Conservation (phyloP, 2,797 vertebrate species). For the Hipposideros larvatus region DNA sequence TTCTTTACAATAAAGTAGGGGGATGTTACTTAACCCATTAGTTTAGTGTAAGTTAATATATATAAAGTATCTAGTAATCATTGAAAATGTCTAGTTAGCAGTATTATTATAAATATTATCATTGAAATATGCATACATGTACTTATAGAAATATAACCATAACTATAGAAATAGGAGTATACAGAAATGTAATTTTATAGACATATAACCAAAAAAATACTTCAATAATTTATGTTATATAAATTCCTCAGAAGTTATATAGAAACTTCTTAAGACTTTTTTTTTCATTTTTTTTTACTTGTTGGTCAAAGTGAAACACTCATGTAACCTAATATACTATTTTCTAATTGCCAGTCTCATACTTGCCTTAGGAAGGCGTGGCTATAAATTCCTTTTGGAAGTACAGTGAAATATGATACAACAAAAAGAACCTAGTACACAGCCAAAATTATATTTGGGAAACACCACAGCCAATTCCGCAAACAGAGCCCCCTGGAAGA, state of each 20-base stretch:
- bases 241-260: neutral
- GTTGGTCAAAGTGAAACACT: neutral
- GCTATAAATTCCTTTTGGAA: neutral
- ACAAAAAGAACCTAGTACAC: conserved; percentile 28
- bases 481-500: conserved; percentile 66
- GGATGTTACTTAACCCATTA: neutral
- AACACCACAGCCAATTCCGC: conserved; percentile 24
- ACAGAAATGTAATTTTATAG: neutral
- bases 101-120: neutral
- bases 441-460: conserved; percentile 70
- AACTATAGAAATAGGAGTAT: neutral
- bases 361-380: neutral
- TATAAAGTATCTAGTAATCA: neutral
- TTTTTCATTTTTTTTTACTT: neutral
- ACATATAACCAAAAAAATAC: neutral
- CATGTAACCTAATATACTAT: neutral
- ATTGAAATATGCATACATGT: neutral
- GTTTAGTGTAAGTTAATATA: neutral
- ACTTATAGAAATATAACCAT: neutral
- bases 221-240: neutral
- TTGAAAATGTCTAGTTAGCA: neutral
- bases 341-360: neutral
- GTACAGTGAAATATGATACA: neutral
- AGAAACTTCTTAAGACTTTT: neutral
- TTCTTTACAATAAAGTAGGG: neutral